Conservation (phyloP, 2,888 invertebrate genomes). For the Cryptus armator region DNA sequence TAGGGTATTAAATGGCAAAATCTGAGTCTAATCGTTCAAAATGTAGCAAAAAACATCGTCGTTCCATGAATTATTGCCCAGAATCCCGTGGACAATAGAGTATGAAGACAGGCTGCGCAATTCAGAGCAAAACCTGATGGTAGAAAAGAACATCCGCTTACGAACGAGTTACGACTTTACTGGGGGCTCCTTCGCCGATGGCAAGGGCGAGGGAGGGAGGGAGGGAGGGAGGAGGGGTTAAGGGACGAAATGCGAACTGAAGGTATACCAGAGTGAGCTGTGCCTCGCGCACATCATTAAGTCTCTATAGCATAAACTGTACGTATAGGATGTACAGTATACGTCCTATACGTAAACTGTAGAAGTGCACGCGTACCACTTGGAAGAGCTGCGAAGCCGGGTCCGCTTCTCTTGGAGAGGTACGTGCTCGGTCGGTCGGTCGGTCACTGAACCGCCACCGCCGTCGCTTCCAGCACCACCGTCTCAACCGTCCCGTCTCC, state of each 20-base stretch:
- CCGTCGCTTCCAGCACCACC: slow-evolving; percentile 72
- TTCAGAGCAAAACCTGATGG: slow-evolving; percentile 40
- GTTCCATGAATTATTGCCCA: slow-evolving; percentile 26
- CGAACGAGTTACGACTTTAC: slow-evolving; percentile 74
- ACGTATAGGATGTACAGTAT: neutral
- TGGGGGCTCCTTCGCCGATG: slow-evolving; percentile 67
- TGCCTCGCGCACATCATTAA: slow-evolving; percentile 27
- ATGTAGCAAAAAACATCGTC: neutral
- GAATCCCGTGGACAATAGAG: slow-evolving; percentile 43
- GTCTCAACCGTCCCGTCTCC: slow-evolving; percentile 72
- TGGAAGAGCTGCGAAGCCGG: slow-evolving; percentile 60
- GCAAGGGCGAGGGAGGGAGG: slow-evolving; percentile 22
- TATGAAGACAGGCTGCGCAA: slow-evolving; percentile 15
- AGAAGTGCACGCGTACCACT: slow-evolving; percentile 43
- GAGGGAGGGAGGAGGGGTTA: slow-evolving; percentile 10
- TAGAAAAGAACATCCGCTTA: slow-evolving; percentile 74
- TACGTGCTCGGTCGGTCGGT: slow-evolving; percentile 80
- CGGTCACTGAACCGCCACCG: slow-evolving; percentile 81
- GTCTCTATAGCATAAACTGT: slow-evolving; percentile 3
- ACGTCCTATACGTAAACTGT: slow-evolving; percentile 14
- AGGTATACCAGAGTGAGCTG: slow-evolving; percentile 21
- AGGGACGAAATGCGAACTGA: slow-evolving; percentile 8
- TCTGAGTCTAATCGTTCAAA: too few relatives aligned
- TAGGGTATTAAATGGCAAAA: too few relatives aligned
- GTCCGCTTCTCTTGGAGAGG: slow-evolving; percentile 65